Base-by-base conservation (phyloP, 2,113 vertebrate species). In the Sclerurus mexicanus region DNA sequence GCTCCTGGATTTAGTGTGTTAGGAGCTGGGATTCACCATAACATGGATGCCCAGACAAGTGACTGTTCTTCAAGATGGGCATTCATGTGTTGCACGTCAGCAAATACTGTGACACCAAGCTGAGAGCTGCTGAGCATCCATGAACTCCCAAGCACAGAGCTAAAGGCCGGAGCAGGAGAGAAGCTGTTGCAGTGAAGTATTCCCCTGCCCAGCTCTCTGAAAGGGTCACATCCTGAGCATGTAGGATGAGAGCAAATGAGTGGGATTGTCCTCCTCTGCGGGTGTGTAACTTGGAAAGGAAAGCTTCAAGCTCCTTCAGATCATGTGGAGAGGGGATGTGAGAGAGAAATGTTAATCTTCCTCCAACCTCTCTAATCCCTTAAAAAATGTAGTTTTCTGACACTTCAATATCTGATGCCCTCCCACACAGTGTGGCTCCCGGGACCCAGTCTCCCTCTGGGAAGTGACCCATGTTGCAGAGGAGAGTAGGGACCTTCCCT, bases 161-260 rank as follows among this genome's bases (percentile, higher is more conserved):
- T 96, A 60, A 91, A 95, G 46, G 86, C 80, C 87, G 73, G 69
- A 75, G 52, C 76, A 92, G 58, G 60, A 94, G 87, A 69, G 59
- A 95, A 68, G 85, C 37, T 93, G 55, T 85, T 89, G 28, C 85
- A 86, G 55, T 47, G n/a, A 62, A 88, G 69, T 49, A 9, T 76
- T 81, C 22, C 31, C 18, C 15, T 37, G 22, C 47, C 40, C 37
- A 53, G 66, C 66, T 64, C 49, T 50, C 58, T 59, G 42, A 22
- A 90, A 42, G 71, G 47, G 19, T 71, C 5, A 1, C 33, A 19
- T 31, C 33, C 40, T 91, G 28, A 50, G 14, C 17, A 2, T 21
- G 37, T 72, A 59, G 39, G 21, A 24, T 85, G 50, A 33, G 59
- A 39, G 15, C 33, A 22, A 0, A 4, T 44, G 68, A 42, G 4